phyloP scores from a whole-genome alignment of 2,113 vertebrate species.

The Rhagologus leucostigma region DNA sequence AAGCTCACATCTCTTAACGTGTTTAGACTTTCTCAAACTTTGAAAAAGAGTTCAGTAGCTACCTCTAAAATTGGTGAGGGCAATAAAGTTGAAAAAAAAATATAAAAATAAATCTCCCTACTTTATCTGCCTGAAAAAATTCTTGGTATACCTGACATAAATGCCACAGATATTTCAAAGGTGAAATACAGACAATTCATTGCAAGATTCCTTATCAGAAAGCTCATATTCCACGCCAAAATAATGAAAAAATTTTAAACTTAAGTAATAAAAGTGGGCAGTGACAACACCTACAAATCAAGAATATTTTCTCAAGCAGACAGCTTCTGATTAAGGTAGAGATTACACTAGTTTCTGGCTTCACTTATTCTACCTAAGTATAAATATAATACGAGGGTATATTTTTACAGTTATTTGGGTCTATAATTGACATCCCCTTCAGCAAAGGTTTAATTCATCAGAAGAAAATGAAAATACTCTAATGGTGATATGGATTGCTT shows the following conservation, averaged over 20 bases:
- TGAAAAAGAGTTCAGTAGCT: not conserved
- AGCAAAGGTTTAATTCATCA: not conserved
- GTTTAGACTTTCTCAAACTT: not conserved
- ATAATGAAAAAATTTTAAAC: not conserved
- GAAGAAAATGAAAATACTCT: not conserved
- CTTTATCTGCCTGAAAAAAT: not conserved
- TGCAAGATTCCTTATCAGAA: not conserved
- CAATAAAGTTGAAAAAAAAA: not conserved
- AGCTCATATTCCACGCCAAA: not conserved
- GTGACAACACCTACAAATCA: not conserved
- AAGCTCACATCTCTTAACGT: not conserved
- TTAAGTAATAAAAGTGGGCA: not conserved
- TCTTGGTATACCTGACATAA: not conserved
- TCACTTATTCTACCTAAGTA: not conserved
- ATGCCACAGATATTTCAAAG: not conserved
- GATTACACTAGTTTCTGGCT: not conserved
- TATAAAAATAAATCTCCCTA: not conserved
- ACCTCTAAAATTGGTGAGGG: not conserved
- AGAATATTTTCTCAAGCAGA: not conserved
- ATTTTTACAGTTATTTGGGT: not conserved
- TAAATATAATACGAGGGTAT: not conserved
- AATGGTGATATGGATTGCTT: not conserved
- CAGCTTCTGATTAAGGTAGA: not conserved
- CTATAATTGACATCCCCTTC: not conserved
- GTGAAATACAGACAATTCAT: not conserved